phyloP scores from a whole-genome alignment of 1,140 invertebrate genomes.

The Pachyrhynchus sulphureomaculatus region DNA sequence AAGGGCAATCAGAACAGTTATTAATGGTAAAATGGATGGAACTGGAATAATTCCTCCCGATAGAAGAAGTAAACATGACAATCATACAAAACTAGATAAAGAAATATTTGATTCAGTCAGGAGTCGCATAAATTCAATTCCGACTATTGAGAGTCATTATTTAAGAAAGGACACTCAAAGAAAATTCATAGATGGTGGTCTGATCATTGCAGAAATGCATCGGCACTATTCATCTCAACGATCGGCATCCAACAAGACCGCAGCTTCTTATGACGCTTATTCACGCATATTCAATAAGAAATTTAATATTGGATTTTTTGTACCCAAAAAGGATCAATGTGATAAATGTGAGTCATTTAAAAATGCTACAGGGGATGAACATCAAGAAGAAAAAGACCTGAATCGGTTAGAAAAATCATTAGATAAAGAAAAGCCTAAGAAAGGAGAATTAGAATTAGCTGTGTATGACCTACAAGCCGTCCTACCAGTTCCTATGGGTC shows the following conservation, averaged over 20 bases:
- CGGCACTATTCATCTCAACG: constrained; percentile 40
- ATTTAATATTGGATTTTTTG: constrained; percentile 48
- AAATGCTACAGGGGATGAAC: background rate
- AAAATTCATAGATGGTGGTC: constrained; percentile 45
- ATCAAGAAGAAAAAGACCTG: background rate
- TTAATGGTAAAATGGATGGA: background rate
- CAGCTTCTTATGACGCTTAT: constrained; percentile 41
- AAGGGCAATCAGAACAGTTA: background rate
- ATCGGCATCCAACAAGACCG: constrained; percentile 27
- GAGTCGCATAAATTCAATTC: constrained; percentile 40
- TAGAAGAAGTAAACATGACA: constrained; percentile 34
- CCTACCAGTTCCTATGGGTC: constrained; percentile 34
- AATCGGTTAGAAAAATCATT: background rate
- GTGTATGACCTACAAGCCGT: constrained; percentile 44
- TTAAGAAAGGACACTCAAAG: constrained; percentile 33
- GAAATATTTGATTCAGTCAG: constrained; percentile 27
- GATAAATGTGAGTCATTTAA: background rate
- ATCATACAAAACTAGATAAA: constrained; percentile 27
- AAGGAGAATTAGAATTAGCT: constrained; percentile 17
- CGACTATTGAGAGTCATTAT: constrained; percentile 49
- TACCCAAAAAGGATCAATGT: constrained; percentile 36
- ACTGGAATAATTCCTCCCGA: constrained; percentile 6
- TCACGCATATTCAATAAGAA: constrained; percentile 44
- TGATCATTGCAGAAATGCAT: constrained; percentile 44
- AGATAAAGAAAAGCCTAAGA: background rate